phyloP scores from a whole-genome alignment of 2,113 vertebrate genomes.

The Clinocottus analis region DNA sequence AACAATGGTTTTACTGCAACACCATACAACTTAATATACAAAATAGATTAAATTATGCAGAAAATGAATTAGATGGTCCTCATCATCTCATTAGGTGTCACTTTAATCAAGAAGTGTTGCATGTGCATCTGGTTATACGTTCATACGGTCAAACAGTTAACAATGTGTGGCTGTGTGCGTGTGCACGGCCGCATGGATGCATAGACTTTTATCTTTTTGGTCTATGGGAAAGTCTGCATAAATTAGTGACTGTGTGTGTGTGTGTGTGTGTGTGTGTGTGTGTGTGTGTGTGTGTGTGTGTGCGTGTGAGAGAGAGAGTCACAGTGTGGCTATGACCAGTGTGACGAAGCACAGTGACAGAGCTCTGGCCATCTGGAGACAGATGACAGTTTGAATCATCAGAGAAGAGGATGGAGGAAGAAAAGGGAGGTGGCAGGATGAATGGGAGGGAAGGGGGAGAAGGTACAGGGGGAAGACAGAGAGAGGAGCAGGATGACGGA shows the following conservation, averaged over 20 bases:
- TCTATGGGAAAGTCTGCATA: conserved; percentile 22
- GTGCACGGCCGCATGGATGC: neutral
- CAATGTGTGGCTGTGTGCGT: neutral
- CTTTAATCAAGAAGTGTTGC: conserved; percentile 34
- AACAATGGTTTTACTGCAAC: neutral
- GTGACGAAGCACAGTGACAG: conserved; percentile 71
- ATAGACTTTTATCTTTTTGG: conserved; percentile 2
- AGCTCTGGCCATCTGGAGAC: conserved; percentile 77
- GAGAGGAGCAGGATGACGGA: conserved; percentile 31
- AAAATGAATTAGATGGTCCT: conserved; percentile 17
- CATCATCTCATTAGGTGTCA: conserved; percentile 14
- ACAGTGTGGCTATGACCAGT: conserved; percentile 55
- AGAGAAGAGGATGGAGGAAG: conserved; percentile 38
- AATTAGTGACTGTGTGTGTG: conserved; percentile 4
- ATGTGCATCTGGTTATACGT: neutral
- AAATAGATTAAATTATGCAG: conserved; percentile 1
- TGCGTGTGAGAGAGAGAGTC: conserved; percentile 38
- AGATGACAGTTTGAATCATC: conserved; percentile 74
- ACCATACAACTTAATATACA: conserved; percentile 7
- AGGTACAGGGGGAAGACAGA: neutral
- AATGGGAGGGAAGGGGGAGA: neutral
- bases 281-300: neutral
- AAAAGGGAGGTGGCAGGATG: conserved; percentile 7
- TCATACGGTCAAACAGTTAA: conserved; percentile 17
- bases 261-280: neutral